Conservation (phyloP, 2,797 vertebrate species). For the Xiphorhynchus erythropygius region DNA sequence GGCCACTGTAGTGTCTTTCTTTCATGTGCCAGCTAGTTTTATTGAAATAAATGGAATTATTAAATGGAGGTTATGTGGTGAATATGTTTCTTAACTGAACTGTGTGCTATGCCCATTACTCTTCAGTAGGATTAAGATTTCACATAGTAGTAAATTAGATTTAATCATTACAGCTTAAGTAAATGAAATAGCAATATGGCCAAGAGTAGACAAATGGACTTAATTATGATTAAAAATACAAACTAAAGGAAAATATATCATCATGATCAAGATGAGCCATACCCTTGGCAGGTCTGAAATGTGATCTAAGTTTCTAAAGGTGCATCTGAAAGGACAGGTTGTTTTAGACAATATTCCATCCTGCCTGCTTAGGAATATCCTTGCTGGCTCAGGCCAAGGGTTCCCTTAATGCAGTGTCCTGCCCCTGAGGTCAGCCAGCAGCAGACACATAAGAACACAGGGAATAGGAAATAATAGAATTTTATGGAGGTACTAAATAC, state of each 20-base stretch:
- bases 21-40: neutral
- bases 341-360: neutral
- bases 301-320: neutral
- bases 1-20: neutral
- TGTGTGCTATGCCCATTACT: constrained; percentile 16
- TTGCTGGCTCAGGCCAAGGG: neutral
- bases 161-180: constrained; percentile 37
- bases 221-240: constrained; percentile 40
- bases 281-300: neutral
- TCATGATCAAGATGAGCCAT: neutral
- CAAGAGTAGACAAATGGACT: neutral
- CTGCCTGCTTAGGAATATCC: neutral
- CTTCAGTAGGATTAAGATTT: constrained; percentile 18
- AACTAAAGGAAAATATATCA: constrained; percentile 27
- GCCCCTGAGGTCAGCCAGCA: neutral
- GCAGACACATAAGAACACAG: neutral
- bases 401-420: neutral
- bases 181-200: constrained; percentile 10
- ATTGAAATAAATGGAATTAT: constrained; percentile 50
- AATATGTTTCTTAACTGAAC: constrained; percentile 41
- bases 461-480: neutral
- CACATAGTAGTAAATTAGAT: constrained; percentile 27
- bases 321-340: neutral
- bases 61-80: constrained; percentile 37
- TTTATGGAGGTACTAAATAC: neutral